Base-by-base conservation (phyloP, 2,888 invertebrate species). In the Zygothrica quintamaculata region DNA sequence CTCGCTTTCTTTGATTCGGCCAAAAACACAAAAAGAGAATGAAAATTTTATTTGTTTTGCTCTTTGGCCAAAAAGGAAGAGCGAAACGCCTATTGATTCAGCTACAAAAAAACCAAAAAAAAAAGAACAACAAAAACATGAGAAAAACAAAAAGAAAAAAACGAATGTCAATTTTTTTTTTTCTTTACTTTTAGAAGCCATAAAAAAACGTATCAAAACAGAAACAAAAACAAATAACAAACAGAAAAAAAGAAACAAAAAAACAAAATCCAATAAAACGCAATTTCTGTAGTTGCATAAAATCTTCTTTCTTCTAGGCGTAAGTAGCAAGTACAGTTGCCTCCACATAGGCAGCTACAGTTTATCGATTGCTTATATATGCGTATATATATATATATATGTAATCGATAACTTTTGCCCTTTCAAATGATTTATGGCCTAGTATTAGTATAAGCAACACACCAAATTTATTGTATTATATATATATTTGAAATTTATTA, bases 121-220 rank as follows among this genome's bases (percentile, higher is more conserved):
- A n/a, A n/a, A n/a, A n/a, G n/a, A n/a, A n/a, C n/a, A n/a, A n/a
- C n/a, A n/a, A n/a, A n/a, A n/a, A n/a, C n/a, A n/a, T n/a, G n/a
- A n/a, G n/a, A n/a, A n/a, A n/a, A n/a, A n/a, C n/a, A n/a, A n/a
- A n/a, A n/a, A n/a, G n/a, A n/a, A n/a, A n/a, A 57, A 68, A 72
- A 80, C 88, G 89, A 88, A 88, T 89, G 88, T 88, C 88, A 88
- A 88, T 88, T 84, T 88, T n/a, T n/a, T n/a, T n/a, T n/a, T n/a
- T n/a, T n/a, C n/a, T n/a, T 65, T 65, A 53, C 46, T 65, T 66
- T 43, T 15, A 11, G 33, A 33, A 33, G 29, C 9, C n/a, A 58
- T 52, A 39, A 44, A 12, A 33, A 39, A 40, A 15, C 16, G 16
- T 31, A 9, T 12, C 11, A 43, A 37, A 36, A 12, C 34, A 37